Base-by-base conservation (phyloP, 2,113 vertebrate species). In the Amphilophus citrinellus region DNA sequence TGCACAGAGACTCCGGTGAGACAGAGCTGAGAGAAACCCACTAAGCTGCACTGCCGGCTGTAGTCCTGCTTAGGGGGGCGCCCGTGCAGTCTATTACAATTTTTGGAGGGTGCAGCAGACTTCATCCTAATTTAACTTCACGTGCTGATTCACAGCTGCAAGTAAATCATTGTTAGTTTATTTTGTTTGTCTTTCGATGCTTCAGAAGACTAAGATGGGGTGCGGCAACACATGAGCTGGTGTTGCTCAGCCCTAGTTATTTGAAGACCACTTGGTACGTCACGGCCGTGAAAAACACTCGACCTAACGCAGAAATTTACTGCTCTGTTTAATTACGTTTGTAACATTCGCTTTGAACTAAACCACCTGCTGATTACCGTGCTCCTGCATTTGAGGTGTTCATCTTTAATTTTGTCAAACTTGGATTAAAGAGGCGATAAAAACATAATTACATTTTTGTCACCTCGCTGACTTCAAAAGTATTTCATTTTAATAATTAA, bases 401-500 rank as follows among this genome's bases (percentile, higher is more conserved):
- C 15, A 18, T 56, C 59, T 76, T 75, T 53, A 30, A 76, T 87
- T 68, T 68, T 3, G 24, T 63, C 73, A 77, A 39, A 66, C 63
- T 85, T 62, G 3, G 8, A 79, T 80, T 53, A 65, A 77, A 30
- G 68, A 75, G 76, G 53, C 53, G 27, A 80, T 68, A 18, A 39
- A 30, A 66, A 66, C 18, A 3, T 24, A 37, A 82, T 84, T 78
- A 68, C 0, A 77, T 53, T 89, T 57, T 13, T 59, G 47, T 59
- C 79, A 65, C 61, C 47, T 37, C 27, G 24, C 8, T 39, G 76
- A 75, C 57, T 85, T 81, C 37, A 85, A 47, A 71, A 58, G 47
- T 8, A 35, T 60, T 13, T 73, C 27, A 61, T 77, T 88, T 76
- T n/a, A 71, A 88, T 91, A 73, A 73, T 73, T 73, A 56, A 73